A percentile compares a stretch with the other conserved stretches of the same genome.
Conservation (phyloP, 2,113 vertebrate genomes). For the Steatornis caripensis region DNA sequence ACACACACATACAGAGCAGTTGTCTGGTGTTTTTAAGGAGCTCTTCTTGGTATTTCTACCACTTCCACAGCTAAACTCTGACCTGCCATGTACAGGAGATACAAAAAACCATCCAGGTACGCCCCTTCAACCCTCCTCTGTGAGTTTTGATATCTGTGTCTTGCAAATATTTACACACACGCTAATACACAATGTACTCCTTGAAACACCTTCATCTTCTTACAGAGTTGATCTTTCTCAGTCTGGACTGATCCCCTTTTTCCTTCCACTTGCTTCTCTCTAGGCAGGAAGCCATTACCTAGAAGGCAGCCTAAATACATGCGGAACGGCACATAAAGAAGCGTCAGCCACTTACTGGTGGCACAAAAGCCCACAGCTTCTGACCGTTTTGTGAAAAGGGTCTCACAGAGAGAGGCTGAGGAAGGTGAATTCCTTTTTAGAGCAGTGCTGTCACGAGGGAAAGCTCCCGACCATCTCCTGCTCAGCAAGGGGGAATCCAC, state of each 20-base stretch:
- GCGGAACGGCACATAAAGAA: not conserved
- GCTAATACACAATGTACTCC: not conserved
- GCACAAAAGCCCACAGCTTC: not conserved
- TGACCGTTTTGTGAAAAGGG: not conserved
- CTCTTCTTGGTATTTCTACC: not conserved
- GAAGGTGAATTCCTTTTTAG: not conserved
- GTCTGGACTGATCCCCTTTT: not conserved
- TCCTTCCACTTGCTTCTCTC: not conserved
- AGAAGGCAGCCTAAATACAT: not conserved
- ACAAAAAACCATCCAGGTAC: not conserved
- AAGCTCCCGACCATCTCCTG: not conserved
- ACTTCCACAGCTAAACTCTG: not conserved
- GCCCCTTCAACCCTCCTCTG: not conserved
- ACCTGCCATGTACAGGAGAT: not conserved
- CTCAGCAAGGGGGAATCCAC: not conserved
- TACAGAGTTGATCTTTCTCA: not conserved
- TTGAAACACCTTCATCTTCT: not conserved
- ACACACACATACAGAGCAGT: not conserved
- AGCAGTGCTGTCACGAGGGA: not conserved
- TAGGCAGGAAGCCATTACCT: not conserved
- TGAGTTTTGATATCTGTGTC: not conserved
- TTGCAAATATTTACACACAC: not conserved
- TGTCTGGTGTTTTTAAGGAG: not conserved
- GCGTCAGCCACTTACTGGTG: not conserved
- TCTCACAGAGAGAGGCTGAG: not conserved